Evolutionary conservation across 2,113 vertebrate genomes (phyloP).

Genomic region (Hyla sarda): DNA sequence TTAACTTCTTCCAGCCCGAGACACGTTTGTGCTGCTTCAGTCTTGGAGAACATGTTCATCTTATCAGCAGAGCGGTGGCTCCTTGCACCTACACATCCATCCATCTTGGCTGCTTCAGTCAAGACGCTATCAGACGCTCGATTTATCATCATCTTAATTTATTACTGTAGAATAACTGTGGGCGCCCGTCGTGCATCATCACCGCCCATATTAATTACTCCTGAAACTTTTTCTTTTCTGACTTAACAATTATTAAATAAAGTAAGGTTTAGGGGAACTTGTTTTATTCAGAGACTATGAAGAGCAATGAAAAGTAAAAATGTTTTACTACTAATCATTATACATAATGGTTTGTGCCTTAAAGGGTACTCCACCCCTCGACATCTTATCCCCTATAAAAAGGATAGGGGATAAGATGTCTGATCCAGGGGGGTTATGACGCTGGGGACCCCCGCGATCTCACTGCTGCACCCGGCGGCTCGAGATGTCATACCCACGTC

Average conservation of each 20-base stretch:
- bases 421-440: no score
- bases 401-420: no score
- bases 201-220: conserved; percentile 24
- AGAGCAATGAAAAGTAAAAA: no score
- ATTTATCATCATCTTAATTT: conserved; percentile 39
- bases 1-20: conserved; percentile 40
- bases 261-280: background rate
- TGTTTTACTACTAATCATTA: background rate
- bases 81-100: background rate
- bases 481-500: no score
- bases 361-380: background rate
- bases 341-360: background rate
- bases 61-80: background rate
- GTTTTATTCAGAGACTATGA: background rate
- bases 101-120: conserved; percentile 6
- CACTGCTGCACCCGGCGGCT: no score
- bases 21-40: background rate
- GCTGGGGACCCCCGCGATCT: no score
- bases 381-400: no score
- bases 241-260: conserved; percentile 10
- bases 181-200: conserved; percentile 4
- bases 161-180: conserved; percentile 23
- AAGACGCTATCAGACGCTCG: background rate
- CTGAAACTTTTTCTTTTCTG: conserved; percentile 2
- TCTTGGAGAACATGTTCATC: background rate